Evolutionary conservation across 2,888 invertebrate genomes (phyloP).

Genomic region (Athalia cordata): DNA sequence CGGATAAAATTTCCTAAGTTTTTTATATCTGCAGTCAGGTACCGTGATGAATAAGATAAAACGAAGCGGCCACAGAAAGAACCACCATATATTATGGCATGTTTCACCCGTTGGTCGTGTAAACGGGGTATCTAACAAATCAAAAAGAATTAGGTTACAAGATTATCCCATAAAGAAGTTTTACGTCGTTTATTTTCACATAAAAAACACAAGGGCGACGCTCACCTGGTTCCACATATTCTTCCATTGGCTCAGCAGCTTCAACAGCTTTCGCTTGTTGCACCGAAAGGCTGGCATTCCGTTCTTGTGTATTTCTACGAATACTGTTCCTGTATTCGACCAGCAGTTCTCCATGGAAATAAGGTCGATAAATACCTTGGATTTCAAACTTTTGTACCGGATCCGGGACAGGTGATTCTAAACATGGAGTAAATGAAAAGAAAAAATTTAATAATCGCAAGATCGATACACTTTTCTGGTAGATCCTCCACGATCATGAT

Average conservation of each 20-base stretch:
- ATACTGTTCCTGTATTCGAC: conserved; percentile 65
- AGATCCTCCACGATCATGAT: no score
- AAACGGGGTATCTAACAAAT: conserved; percentile 61
- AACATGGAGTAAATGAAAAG: background rate
- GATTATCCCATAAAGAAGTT: background rate
- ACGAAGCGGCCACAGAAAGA: conserved; percentile 84
- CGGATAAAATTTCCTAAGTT: conserved; percentile 80
- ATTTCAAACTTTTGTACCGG: background rate
- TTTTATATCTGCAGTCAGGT: conserved; percentile 79
- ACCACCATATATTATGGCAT: conserved; percentile 77
- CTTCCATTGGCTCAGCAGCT: conserved; percentile 49
- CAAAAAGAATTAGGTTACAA: background rate
- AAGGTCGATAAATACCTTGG: conserved; percentile 69
- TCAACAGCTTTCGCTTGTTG: conserved; percentile 25
- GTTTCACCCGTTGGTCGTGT: conserved; percentile 58
- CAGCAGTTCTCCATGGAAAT: conserved; percentile 68
- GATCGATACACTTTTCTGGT: no score
- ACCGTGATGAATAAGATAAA: conserved; percentile 80
- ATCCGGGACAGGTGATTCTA: conserved; percentile 28
- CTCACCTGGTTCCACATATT: conserved; percentile 64
- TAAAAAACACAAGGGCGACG: background rate
- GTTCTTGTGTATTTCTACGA: conserved; percentile 54
- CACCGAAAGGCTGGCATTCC: conserved; percentile 26
- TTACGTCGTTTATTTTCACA: background rate
- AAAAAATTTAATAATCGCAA: no score